phyloP scores from a whole-genome alignment of 2,113 vertebrate genomes.

The Rhynchomys soricoides region DNA sequence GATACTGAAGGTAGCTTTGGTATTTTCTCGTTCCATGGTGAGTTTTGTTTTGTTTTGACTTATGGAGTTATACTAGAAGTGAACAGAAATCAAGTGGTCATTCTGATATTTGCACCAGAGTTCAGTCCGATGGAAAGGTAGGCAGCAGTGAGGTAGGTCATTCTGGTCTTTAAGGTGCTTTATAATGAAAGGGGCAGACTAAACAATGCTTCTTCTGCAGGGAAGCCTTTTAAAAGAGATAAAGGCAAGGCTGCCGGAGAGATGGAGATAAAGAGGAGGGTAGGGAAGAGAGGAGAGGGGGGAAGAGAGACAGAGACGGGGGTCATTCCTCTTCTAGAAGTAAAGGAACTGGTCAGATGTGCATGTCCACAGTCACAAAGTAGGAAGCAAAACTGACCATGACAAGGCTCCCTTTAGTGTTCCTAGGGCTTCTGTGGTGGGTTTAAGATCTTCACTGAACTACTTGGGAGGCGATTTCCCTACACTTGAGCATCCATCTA shows the following conservation, averaged over 20 bases:
- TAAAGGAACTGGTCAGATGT: background rate
- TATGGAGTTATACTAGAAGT: background rate
- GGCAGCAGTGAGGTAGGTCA: background rate
- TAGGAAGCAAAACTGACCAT: accelerated
- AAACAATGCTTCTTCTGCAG: background rate
- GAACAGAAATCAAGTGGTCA: background rate
- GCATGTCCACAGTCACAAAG: too few species aligned
- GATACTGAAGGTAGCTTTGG: background rate
- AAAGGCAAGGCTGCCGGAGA: background rate
- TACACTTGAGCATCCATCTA: background rate
- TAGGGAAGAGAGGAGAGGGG: background rate
- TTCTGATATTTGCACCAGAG: background rate
- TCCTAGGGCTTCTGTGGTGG: accelerated
- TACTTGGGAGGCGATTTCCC: background rate
- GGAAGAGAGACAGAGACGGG: background rate
- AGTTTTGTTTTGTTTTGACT: background rate
- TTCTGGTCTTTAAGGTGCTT: background rate
- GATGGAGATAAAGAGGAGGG: background rate
- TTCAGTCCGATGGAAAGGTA: background rate
- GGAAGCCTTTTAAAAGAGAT: background rate
- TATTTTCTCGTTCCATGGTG: background rate
- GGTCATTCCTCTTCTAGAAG: background rate
- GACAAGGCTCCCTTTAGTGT: background rate
- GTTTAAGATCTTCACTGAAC: background rate
- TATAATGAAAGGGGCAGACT: background rate